These are phyloP conservation scores for Lynx canadensis DNA, from an alignment of 2,113 vertebrate genomes.

Conservation along the genomic window DNA sequence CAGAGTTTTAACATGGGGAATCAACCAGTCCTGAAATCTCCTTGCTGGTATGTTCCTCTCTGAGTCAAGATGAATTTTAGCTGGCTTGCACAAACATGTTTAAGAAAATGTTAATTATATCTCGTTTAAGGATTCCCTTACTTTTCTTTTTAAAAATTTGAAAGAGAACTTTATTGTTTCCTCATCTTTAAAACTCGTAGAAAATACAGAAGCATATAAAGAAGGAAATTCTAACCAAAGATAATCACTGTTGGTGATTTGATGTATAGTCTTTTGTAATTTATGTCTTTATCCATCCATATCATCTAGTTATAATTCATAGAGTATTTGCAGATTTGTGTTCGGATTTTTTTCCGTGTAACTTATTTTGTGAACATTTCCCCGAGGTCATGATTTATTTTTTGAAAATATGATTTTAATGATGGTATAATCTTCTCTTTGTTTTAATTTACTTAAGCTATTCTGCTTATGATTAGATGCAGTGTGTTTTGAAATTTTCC, in stretches of 20 bases:
- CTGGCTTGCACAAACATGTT: background rate
- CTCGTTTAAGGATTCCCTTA: background rate
- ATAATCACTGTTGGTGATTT: background rate
- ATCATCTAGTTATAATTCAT: background rate
- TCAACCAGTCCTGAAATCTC: background rate
- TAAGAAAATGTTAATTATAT: slow-evolving; percentile 6
- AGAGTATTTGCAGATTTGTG: background rate
- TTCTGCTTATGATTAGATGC: background rate
- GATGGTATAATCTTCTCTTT: background rate
- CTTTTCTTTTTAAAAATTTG: background rate
- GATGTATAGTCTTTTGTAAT: background rate
- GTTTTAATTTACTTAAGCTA: slow-evolving; percentile 3
- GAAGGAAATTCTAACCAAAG: background rate
- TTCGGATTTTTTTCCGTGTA: background rate
- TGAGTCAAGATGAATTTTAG: slow-evolving; percentile 10
- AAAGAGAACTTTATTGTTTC: background rate
- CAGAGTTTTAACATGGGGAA: background rate
- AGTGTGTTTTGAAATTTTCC: slow-evolving; percentile 16
- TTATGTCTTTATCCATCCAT: background rate
- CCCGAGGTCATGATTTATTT: background rate
- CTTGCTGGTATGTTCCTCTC: background rate
- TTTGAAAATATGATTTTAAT: slow-evolving; percentile 57
- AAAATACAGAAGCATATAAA: slow-evolving; percentile 4
- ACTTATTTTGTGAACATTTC: slow-evolving; percentile 43
- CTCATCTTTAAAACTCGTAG: background rate